These are phyloP conservation scores for Pterophyllum scalare DNA, from an alignment of 2,113 vertebrate species.

Conservation along the genomic window DNA sequence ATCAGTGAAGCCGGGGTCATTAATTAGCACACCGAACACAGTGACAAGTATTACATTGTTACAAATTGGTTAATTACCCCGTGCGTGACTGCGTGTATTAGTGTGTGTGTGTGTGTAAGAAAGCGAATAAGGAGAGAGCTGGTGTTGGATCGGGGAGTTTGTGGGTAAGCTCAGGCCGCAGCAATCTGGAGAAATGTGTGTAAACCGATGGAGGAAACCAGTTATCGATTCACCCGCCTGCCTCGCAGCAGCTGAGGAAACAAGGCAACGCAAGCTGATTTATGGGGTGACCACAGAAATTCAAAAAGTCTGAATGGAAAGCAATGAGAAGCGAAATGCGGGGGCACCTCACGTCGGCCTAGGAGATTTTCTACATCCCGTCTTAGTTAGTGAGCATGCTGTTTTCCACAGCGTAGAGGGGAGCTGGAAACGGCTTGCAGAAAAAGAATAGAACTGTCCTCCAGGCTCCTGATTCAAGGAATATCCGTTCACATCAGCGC, in stretches of 20 bases:
- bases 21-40: constrained; percentile 75
- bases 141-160: constrained; percentile 7
- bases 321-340: not conserved
- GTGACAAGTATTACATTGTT: constrained; percentile 83
- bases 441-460: constrained; percentile 18
- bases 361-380: not conserved
- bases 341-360: not conserved
- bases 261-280: constrained; percentile 70
- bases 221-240: constrained; percentile 78
- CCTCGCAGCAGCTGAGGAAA: constrained; percentile 73
- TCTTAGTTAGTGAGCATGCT: constrained; percentile 12
- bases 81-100: not conserved
- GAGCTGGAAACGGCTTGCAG: constrained; percentile 37
- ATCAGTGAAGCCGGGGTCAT: constrained; percentile 74
- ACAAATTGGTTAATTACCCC: constrained; percentile 83
- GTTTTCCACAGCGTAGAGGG: constrained; percentile 15
- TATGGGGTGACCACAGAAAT: constrained; percentile 50
- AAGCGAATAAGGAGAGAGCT: not conserved
- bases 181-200: constrained; percentile 71
- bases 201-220: constrained; percentile 74
- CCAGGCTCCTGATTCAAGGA: constrained; percentile 32
- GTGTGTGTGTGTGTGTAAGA: not conserved
- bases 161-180: constrained; percentile 28
- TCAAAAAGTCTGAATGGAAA: constrained; percentile 12
- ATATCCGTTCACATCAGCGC: not conserved